Percentiles rank a stretch among this genome's conserved stretches.
phyloP scores from a whole-genome alignment of 53 echinoderm and acorn worm species.

The Antedon mediterranea region DNA sequence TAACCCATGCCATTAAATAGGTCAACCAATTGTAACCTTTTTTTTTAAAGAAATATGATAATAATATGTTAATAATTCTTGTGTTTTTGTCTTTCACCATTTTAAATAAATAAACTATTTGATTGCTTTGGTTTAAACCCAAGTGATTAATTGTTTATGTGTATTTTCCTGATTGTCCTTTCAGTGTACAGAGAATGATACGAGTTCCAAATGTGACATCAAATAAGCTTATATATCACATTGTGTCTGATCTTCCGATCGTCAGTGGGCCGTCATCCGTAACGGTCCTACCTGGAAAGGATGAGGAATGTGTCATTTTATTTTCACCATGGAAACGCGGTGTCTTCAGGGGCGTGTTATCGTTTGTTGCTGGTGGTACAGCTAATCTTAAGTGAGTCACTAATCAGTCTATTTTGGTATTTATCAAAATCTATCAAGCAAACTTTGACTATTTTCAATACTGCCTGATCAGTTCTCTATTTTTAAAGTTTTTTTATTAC shows the following conservation, averaged over 20 bases:
- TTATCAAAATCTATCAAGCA: not conserved
- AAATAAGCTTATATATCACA: conserved; percentile 63
- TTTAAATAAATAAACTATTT: too few relatives aligned
- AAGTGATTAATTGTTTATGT: too few relatives aligned
- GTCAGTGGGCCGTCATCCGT: conserved; percentile 58
- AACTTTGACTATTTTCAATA: too few relatives aligned
- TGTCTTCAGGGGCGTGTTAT: conserved; percentile 63
- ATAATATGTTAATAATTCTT: too few relatives aligned
- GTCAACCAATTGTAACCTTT: too few relatives aligned
- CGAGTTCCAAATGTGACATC: conserved; percentile 83
- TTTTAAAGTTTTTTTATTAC: too few relatives aligned
- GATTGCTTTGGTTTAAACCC: too few relatives aligned
- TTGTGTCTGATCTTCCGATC: conserved; percentile 69
- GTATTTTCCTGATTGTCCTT: not conserved
- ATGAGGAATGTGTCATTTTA: conserved; percentile 58
- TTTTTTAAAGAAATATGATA: too few relatives aligned
- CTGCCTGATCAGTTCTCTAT: too few relatives aligned
- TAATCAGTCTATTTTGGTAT: not conserved
- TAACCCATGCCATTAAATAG: too few relatives aligned
- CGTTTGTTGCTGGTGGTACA: conserved; percentile 77
- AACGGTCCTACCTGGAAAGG: conserved; percentile 74
- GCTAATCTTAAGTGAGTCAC: conserved; percentile 56
- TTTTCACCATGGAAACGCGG: conserved; percentile 94
- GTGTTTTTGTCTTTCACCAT: too few relatives aligned
- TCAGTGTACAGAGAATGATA: conserved; percentile 59